Evolutionary conservation across 2,797 vertebrate genomes (phyloP), one percentile per base, ranked within the genome.

Genomic region (Pterois miles): DNA sequence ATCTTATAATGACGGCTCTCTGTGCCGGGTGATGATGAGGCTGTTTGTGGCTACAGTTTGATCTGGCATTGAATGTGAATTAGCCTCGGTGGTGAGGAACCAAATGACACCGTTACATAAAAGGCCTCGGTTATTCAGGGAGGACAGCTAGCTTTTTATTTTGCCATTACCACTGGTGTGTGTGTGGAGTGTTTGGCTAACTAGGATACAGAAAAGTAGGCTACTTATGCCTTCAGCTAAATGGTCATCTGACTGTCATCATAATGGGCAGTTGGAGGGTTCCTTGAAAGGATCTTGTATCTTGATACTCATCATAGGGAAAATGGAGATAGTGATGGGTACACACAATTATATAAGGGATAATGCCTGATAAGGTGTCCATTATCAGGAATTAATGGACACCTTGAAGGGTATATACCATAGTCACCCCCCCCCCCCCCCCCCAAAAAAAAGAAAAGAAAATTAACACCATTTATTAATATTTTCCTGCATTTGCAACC

Each of bases 101-200:
- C 82, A 81, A 90, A 88, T 90, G 90, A 84, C 86, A 91, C 76
- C 25, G 57, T 93, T 91, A 90, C 60, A 85, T 90, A 91, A 91
- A 43, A 92, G 78, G 76, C 75, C 73, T 80, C 27, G 3, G 58
- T 85, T 71, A 90, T 91, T 92, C 86, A 89, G 58, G 38, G 84
- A 79, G 60, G 85, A 88, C 87, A 90, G 86, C 76, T 29, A 48
- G 60, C 80, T 85, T 84, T 88, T 90, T 86, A 86, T 91, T 73
- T 79, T 72, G 79, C 65, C 46, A 38, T 79, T 72, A 78, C 65
- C 46, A 38, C 29, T 68, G 66, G 52, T 50, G 68, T 48, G 67
- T 60, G 65, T 53, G 22, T 18, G 29, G 23, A 71, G 43, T 66
- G 23, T 56, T 29, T 50, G 71, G 69, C 43, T 69, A 52, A 9